These are phyloP conservation scores for Lasioglossum vierecki DNA, from an alignment of 2,888 invertebrate genomes.

Conservation along the genomic window DNA sequence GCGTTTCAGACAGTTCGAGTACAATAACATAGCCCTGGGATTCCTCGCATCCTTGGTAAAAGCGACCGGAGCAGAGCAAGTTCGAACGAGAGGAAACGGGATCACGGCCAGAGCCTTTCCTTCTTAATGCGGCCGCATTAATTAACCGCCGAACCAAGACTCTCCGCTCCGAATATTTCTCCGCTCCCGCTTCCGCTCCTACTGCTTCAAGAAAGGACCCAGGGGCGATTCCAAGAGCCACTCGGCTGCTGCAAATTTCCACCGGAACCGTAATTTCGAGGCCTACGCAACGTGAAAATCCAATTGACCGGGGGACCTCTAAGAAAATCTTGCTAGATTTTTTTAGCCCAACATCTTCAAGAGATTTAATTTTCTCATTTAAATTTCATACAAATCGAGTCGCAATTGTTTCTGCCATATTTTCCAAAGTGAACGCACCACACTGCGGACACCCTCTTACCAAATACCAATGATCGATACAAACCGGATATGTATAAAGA, in stretches of 20 bases:
- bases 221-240: conserved; percentile 50
- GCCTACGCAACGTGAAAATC: background rate
- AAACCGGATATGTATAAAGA: background rate
- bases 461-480: background rate
- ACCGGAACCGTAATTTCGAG: conserved; percentile 2
- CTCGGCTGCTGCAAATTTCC: conserved; percentile 41
- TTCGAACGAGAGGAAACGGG: conserved; percentile 49
- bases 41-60: conserved; percentile 51
- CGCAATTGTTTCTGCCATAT: background rate
- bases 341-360: background rate
- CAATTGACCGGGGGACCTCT: background rate
- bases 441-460: background rate
- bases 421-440: background rate
- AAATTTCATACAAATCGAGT: too few relatives aligned
- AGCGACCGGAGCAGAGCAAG: conserved; percentile 39
- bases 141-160: conserved; percentile 73
- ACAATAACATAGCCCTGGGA: conserved; percentile 71
- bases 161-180: conserved; percentile 67
- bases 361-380: too few relatives aligned
- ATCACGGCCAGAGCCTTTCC: conserved; percentile 46
- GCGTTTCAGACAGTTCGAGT: conserved; percentile 72
- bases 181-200: conserved; percentile 17
- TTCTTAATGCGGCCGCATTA: conserved; percentile 75
- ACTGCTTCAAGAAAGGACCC: conserved; percentile 35
- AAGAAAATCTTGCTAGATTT: background rate